Evolutionary conservation across 2,888 invertebrate species (phyloP).

Genomic region (Polydrusus tereticollis): DNA sequence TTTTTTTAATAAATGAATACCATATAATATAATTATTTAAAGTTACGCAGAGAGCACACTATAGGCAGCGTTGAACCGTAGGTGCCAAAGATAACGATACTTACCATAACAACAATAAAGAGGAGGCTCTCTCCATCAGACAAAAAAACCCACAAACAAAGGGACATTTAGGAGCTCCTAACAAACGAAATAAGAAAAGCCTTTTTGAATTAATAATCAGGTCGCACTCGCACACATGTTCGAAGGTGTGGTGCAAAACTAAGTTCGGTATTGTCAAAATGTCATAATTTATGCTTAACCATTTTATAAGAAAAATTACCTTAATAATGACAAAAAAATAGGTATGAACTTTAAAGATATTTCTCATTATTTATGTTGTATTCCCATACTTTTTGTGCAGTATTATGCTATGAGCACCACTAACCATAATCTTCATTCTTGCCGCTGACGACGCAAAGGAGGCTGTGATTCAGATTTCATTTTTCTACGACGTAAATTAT

Average conservation of each 20-base stretch:
- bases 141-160: constrained; percentile 29
- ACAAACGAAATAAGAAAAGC: neutral
- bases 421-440: no score
- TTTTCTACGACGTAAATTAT: no score
- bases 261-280: neutral
- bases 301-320: neutral
- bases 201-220: constrained; percentile 28
- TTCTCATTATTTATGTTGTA: no score
- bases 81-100: constrained; percentile 30
- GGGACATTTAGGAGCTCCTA: constrained; percentile 16
- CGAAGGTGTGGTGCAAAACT: neutral
- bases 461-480: no score
- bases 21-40: neutral
- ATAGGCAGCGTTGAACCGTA: constrained; percentile 20
- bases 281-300: neutral
- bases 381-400: no score
- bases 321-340: neutral
- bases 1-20: no score
- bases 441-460: no score
- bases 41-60: constrained; percentile 14
- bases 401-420: no score
- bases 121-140: constrained; percentile 20
- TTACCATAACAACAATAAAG: constrained; percentile 37
- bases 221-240: constrained; percentile 20
- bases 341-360: no score